Evolutionary conservation across 1,140 invertebrate genomes (phyloP).

Genomic region (Brachionus rubens): DNA sequence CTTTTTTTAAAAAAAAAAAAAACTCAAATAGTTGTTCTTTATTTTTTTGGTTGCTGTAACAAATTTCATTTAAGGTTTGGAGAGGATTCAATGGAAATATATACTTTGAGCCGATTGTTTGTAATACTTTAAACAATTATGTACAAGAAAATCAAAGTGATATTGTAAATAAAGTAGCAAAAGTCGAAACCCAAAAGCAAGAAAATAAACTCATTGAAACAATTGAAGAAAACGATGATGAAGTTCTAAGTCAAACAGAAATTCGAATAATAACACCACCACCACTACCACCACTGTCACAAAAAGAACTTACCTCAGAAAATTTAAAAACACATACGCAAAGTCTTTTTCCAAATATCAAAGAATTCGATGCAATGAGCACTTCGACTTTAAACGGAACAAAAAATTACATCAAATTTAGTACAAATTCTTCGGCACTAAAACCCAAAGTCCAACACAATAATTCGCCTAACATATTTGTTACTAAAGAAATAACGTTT

Average conservation of each 20-base stretch:
- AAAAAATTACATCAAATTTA: neutral
- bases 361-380: neutral
- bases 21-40: neutral
- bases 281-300: too few species aligned
- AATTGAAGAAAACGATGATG: too few species aligned
- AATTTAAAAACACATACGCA: too few species aligned
- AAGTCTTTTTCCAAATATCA: neutral
- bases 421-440: neutral
- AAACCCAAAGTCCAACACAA: neutral
- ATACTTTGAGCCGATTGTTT: slow-evolving; percentile 21
- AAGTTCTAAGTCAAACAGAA: too few species aligned
- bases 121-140: neutral
- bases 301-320: too few species aligned
- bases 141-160: neutral
- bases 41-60: neutral
- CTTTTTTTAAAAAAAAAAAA: neutral
- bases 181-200: too few species aligned
- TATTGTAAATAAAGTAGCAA: neutral
- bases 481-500: neutral
- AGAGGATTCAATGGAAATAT: slow-evolving; percentile 44
- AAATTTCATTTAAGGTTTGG: slow-evolving; percentile 37
- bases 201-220: too few species aligned
- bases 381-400: neutral
- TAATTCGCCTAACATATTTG: neutral
- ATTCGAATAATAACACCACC: too few species aligned